Base-by-base conservation (phyloP, 37 sponge, comb jelly and placozoan genomes). In the Geodia barretti region DNA sequence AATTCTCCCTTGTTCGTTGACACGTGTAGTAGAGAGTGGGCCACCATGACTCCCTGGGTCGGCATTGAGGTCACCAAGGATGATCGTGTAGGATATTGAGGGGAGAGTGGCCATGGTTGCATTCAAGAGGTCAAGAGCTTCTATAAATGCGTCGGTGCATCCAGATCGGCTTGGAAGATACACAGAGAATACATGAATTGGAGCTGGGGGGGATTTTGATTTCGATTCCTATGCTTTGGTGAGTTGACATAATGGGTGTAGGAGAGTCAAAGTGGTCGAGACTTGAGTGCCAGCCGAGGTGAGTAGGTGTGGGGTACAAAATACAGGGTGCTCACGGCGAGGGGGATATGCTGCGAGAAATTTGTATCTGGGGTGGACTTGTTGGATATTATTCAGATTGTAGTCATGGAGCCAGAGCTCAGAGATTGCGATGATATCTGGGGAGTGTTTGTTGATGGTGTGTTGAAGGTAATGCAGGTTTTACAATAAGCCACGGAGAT, bases 341-440 rank as follows among this genome's bases (percentile, higher is more conserved):
- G 64, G 3, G 64, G 8, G 8, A 28, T 28, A 3, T 28, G 3
- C 9, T 28, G 26, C 9, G 26, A 62, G 3, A 28, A n/a, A 62
- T 62, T 2, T 3, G 26, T 28, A 5, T 62, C 64, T 8, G 3
- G 8, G 64, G n/a, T n/a, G n/a, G n/a, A n/a, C n/a, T n/a, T n/a
- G n/a, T n/a, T 62, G 64, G 3, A 5, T 3, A 62, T 62, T 5
- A 28, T 62, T 2, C 64, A 62, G 64, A 3, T 62, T 28, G 26
- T 62, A 62, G 64, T 28, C 26, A 28, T 62, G 64, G 64, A 62
- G 64, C 9, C 64, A 62, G 64, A 28, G 64, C 8, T 62, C 64
- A 28, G 64, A 62, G 3, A 62, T 62, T 3, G 26, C n/a, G 8
- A n/a, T 28, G 4, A 62, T 5, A 5, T 62, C 64, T 8, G n/a